Evolutionary conservation across 23 tunicate species (phyloP), one percentile per base, ranked within the genome.

Genomic region (Clavelina lepadiformis): DNA sequence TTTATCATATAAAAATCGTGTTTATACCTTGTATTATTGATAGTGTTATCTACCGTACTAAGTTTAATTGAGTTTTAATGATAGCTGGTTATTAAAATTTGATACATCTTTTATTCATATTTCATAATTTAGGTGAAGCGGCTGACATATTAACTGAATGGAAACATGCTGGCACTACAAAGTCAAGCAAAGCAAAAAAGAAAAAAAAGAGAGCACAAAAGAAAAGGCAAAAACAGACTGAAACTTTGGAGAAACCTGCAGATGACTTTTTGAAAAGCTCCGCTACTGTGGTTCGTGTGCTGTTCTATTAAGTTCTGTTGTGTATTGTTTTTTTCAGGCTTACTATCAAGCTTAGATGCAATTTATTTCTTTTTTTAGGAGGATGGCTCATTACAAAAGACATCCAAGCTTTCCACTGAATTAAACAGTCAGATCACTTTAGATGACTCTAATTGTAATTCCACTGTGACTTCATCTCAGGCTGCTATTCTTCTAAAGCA

Each of bases 131-230:
- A 68, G 74, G 61, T 4, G 32, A 33, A 45, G 61, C 61, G 28
- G 27, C 51, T 20, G 74, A 35, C 28, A 68, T 68, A 2, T 68
- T 68, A 45, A 51, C 61, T 1, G 61, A 68, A 68, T 68, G 74
- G 74, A 26, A 32, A 30, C 60, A 32, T 33, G 45, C 74, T 27
- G 74, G 74, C 5, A 60, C 61, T 1, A 8, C 27, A 13, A 68
- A 51, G 24, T 30, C 29, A 20, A 30, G 2, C 8, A 68, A 68
- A 51, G 31, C 47, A n/a, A 68, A 68, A 51, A 68, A 68, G 61
- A 50, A 49, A 24, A 51, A 35, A 45, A 68, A 68, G 30, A 46
- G 28, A 46, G 2, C 2, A 2, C 31, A 68, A 25, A 51, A 65
- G 24, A 54, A 54, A 54, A 15, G 8, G 24, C 22, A 54, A 13